Evolutionary conservation across 2,888 invertebrate species (phyloP).

Genomic region (Drosophila yooni): DNA sequence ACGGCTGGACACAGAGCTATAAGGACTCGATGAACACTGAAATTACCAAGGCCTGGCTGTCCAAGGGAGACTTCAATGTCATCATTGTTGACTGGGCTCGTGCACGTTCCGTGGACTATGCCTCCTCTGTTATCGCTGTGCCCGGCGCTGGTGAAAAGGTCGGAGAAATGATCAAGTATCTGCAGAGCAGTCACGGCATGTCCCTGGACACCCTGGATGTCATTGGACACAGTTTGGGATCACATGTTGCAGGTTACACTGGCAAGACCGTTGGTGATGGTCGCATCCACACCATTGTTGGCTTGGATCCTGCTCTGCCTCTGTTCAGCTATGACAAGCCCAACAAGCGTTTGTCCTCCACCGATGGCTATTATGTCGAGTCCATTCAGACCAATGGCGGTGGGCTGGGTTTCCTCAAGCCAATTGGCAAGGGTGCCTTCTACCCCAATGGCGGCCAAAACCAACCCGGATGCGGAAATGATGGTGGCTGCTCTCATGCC

Average conservation of each 20-base stretch:
- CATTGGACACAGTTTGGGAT: conserved; percentile 87
- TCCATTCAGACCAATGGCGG: conserved; percentile 80
- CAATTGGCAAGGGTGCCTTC: conserved; percentile 85
- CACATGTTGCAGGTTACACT: conserved; percentile 87
- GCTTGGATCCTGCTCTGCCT: conserved; percentile 78
- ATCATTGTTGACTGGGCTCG: conserved; percentile 87
- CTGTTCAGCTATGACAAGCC: conserved; percentile 65
- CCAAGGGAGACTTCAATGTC: conserved; percentile 86
- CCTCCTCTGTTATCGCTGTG: conserved; percentile 85
- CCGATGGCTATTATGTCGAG: conserved; percentile 79
- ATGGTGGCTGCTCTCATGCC: conserved; percentile 84
- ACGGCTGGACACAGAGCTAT: conserved; percentile 87
- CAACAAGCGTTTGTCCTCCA: conserved; percentile 54
- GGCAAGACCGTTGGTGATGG: conserved; percentile 86
- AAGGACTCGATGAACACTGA: conserved; percentile 50
- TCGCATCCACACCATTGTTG: conserved; percentile 87
- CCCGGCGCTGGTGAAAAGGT: conserved; percentile 66
- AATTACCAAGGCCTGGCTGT: conserved; percentile 85
- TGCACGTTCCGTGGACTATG: conserved; percentile 86
- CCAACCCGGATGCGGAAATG: conserved; percentile 85
- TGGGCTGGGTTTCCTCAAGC: conserved; percentile 69
- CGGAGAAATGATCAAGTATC: conserved; percentile 67
- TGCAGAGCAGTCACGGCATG: conserved; percentile 85
- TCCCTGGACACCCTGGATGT: conserved; percentile 85
- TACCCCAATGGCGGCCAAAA: conserved; percentile 86